Evolutionary conservation across 2,888 invertebrate species (phyloP).

Genomic region (Orchestes rusci): DNA sequence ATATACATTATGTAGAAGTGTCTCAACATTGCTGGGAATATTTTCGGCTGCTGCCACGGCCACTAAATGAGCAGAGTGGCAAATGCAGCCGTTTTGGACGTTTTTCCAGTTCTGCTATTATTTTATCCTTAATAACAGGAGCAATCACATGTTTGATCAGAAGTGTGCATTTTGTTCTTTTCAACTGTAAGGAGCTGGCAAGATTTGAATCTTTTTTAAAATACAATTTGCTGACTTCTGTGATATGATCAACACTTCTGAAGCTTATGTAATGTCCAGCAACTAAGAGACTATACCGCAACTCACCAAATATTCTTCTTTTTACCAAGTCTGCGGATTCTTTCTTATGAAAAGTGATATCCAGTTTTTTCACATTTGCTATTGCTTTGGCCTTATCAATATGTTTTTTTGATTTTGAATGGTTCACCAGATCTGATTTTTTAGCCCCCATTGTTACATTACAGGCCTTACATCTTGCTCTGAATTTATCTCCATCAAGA

Average conservation of each 20-base stretch:
- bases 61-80: slow-evolving; percentile 15
- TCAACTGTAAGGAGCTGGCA: slow-evolving; percentile 3
- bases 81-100: slow-evolving; percentile 16
- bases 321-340: no score
- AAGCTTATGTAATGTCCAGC: slow-evolving; percentile 10
- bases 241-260: slow-evolving; percentile 8
- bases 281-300: slow-evolving; percentile 8
- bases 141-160: slow-evolving; percentile 7
- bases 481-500: no score
- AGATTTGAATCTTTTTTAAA: slow-evolving; percentile 7
- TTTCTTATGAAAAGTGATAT: no score
- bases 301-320: no score
- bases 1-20: slow-evolving; percentile 15
- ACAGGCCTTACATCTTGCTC: no score
- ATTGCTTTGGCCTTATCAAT: no score
- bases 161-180: slow-evolving; percentile 8
- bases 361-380: no score
- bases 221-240: slow-evolving; percentile 2
- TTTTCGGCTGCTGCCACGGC: slow-evolving; percentile 14
- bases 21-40: slow-evolving; percentile 15
- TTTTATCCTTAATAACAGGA: not conserved
- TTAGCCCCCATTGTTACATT: no score
- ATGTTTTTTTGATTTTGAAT: no score
- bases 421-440: no score
- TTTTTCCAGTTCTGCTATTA: not conserved